A percentile compares a stretch with the other conserved stretches of the same genome.
These are phyloP conservation scores for Carterocephalus palaemon DNA, from an alignment of 2,888 invertebrate species.

Conservation along the genomic window DNA sequence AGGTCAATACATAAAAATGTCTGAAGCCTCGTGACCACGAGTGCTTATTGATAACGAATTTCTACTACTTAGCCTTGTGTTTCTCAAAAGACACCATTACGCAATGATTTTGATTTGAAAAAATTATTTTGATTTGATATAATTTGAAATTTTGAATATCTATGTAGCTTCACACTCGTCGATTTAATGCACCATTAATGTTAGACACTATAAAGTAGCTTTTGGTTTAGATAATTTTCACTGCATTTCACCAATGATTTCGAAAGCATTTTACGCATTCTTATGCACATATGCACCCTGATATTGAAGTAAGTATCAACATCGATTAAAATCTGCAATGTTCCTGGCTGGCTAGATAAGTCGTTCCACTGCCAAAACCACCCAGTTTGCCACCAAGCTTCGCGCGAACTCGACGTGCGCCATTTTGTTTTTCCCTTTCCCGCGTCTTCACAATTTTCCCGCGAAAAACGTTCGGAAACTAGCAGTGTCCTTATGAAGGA, in stretches of 20 bases:
- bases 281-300: conserved; percentile 34
- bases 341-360: conserved; percentile 40
- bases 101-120: too few species aligned
- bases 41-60: too few species aligned
- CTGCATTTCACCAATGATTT: not conserved
- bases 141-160: not conserved
- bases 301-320: conserved; percentile 26
- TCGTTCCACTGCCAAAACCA: conserved; percentile 57
- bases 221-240: too few species aligned
- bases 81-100: too few species aligned
- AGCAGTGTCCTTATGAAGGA: conserved; percentile 67
- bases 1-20: too few species aligned
- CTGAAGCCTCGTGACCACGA: too few species aligned
- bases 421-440: conserved; percentile 36
- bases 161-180: not conserved
- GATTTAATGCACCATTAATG: not conserved
- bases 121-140: too few species aligned
- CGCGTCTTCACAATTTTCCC: conserved; percentile 44
- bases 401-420: conserved; percentile 49
- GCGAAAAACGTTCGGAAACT: conserved; percentile 38
- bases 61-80: too few species aligned
- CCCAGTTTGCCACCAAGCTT: conserved; percentile 60
- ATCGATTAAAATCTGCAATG: conserved; percentile 32
- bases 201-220: not conserved
- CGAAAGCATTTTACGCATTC: too few species aligned